Percentiles rank a stretch among this genome's conserved stretches.
Conservation (phyloP, 2,797 vertebrate genomes). For the Poecilia picta region DNA sequence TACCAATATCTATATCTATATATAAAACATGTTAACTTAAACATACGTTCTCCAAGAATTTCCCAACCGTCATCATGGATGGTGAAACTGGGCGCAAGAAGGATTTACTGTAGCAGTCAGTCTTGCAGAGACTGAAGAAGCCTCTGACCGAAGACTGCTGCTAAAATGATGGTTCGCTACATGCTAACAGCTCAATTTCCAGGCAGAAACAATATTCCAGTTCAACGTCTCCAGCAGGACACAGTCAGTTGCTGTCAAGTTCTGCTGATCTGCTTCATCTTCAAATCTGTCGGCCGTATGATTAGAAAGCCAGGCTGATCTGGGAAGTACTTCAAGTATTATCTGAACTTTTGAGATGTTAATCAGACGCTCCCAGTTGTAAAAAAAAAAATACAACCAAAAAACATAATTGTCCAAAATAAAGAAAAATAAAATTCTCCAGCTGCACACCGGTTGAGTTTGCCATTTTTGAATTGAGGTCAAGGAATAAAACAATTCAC, state of each 20-base stretch:
- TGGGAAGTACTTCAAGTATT: too few species aligned
- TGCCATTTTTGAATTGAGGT: not conserved
- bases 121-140: not conserved
- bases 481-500: not conserved
- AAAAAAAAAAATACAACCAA: not conserved
- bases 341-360: too few species aligned
- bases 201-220: not conserved
- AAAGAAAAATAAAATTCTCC: not conserved
- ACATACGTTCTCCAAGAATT: not conserved
- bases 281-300: too few species aligned
- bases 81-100: not conserved
- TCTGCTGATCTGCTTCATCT: not conserved
- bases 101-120: not conserved
- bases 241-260: not conserved
- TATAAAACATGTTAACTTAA: not conserved
- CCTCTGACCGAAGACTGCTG: not conserved
- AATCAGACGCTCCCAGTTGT: too few species aligned
- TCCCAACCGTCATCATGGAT: not conserved
- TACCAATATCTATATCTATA: not conserved
- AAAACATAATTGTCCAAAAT: not conserved
- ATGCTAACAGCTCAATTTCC: not conserved
- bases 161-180: not conserved
- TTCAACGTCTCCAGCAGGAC: not conserved
- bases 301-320: too few species aligned
- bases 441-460: not conserved